These are phyloP conservation scores for Planococcus citri DNA, from an alignment of 1,140 invertebrate species.

Conservation along the genomic window DNA sequence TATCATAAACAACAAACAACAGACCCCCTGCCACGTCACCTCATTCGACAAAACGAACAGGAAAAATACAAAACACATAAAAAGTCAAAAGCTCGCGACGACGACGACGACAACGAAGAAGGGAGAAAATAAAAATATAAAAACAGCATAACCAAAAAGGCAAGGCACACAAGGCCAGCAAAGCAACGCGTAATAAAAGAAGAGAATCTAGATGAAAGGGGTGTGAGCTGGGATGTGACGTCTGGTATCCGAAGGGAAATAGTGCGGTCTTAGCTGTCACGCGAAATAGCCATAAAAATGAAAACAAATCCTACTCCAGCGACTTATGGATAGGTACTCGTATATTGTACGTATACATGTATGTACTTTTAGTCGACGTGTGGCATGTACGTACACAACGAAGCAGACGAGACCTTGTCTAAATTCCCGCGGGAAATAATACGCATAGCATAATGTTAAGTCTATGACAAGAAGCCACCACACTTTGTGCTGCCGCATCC, in stretches of 20 bases:
- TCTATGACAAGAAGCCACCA: slow-evolving; percentile 14
- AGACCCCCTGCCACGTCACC: too few relatives aligned
- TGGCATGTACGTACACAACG: too few relatives aligned
- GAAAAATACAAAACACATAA: too few relatives aligned
- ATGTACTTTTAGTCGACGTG: background rate
- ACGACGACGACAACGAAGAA: too few relatives aligned
- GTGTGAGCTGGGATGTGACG: background rate
- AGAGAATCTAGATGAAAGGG: too few relatives aligned
- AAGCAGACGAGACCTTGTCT: slow-evolving; percentile 6
- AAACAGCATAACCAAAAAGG: background rate
- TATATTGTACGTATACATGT: background rate
- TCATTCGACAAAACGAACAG: too few relatives aligned
- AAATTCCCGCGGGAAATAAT: background rate
- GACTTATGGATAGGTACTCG: slow-evolving; percentile 9
- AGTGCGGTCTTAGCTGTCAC: slow-evolving; percentile 4
- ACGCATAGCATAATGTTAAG: slow-evolving; percentile 15
- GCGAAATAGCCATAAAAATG: slow-evolving; percentile 19
- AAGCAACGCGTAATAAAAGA: background rate
- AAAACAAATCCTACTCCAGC: slow-evolving; percentile 19
- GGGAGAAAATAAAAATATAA: too few relatives aligned
- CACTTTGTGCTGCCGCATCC: background rate
- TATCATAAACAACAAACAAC: background rate
- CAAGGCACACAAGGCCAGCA: too few relatives aligned
- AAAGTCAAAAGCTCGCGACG: too few relatives aligned
- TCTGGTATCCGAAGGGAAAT: slow-evolving; percentile 3